Evolutionary conservation across 2,113 vertebrate species (phyloP).

Genomic region (Onychorhynchus coronatus): DNA sequence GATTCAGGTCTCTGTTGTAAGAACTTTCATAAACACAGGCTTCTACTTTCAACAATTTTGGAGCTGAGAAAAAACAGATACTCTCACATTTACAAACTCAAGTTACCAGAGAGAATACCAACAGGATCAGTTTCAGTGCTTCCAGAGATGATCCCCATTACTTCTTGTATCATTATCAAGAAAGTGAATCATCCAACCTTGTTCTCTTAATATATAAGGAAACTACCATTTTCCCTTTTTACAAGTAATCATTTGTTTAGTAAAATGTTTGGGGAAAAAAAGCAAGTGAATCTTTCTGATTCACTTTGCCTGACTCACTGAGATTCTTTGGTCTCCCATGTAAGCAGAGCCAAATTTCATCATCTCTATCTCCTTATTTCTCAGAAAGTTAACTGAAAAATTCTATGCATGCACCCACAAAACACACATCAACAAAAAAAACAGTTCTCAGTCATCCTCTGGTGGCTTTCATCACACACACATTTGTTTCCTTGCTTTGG

Average conservation of each 20-base stretch:
- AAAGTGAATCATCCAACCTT: not conserved
- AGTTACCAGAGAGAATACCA: slow-evolving; percentile 8
- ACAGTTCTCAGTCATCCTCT: not conserved
- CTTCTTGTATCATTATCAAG: not conserved
- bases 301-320: not conserved
- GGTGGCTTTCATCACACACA: not conserved
- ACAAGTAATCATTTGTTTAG: slow-evolving; percentile 8
- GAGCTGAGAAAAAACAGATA: slow-evolving; percentile 48
- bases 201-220: not conserved
- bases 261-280: not conserved
- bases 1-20: slow-evolving; percentile 53
- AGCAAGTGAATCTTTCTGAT: not conserved
- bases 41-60: slow-evolving; percentile 49
- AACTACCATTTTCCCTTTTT: not conserved
- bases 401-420: not conserved
- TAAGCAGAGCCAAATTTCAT: not conserved
- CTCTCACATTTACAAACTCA: slow-evolving; percentile 17
- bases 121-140: not conserved
- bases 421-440: not conserved
- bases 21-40: slow-evolving; percentile 48
- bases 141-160: not conserved
- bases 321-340: not conserved
- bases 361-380: not conserved
- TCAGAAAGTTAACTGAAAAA: not conserved
- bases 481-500: not conserved